Conservation (phyloP, 2,113 vertebrate species). For the Octodon degus region DNA sequence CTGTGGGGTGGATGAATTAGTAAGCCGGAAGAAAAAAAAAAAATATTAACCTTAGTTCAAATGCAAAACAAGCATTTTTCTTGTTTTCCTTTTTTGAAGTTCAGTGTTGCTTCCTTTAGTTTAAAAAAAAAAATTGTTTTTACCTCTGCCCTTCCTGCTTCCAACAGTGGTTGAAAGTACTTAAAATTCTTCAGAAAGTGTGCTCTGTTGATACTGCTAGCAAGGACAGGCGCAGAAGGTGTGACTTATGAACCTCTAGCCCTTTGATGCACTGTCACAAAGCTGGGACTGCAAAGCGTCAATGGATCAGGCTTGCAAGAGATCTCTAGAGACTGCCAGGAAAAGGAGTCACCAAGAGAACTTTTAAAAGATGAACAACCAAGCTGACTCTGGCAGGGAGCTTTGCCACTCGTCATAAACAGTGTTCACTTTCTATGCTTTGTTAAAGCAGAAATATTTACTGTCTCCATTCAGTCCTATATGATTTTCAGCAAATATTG, state of each 20-base stretch:
- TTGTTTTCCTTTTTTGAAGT: slow-evolving; percentile 56
- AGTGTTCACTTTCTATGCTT: neutral
- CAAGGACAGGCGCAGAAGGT: slow-evolving; percentile 56
- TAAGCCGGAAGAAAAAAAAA: neutral
- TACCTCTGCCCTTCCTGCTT: slow-evolving; percentile 81
- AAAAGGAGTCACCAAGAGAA: neutral
- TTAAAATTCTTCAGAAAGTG: slow-evolving; percentile 74
- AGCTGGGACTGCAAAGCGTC: neutral
- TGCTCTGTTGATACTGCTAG: slow-evolving; percentile 76
- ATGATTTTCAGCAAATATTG: slow-evolving; percentile 22
- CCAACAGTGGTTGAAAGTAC: slow-evolving; percentile 73
- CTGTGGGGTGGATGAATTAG: slow-evolving; percentile 50
- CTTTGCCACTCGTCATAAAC: slow-evolving; percentile 52
- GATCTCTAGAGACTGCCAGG: slow-evolving; percentile 39
- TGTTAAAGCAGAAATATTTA: slow-evolving; percentile 29
- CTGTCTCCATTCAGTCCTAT: neutral
- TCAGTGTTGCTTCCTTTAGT: slow-evolving; percentile 66
- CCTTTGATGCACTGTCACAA: slow-evolving; percentile 74
- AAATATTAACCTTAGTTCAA: slow-evolving; percentile 36
- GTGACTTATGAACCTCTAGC: slow-evolving; percentile 71
- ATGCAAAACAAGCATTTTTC: slow-evolving; percentile 68
- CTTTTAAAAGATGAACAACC: slow-evolving; percentile 67
- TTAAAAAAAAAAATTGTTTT: slow-evolving; percentile 23
- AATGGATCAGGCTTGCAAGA: slow-evolving; percentile 48
- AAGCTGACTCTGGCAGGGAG: neutral